Evolutionary conservation across 1,140 invertebrate species (phyloP).

Genomic region (Trichonephila clavata): DNA sequence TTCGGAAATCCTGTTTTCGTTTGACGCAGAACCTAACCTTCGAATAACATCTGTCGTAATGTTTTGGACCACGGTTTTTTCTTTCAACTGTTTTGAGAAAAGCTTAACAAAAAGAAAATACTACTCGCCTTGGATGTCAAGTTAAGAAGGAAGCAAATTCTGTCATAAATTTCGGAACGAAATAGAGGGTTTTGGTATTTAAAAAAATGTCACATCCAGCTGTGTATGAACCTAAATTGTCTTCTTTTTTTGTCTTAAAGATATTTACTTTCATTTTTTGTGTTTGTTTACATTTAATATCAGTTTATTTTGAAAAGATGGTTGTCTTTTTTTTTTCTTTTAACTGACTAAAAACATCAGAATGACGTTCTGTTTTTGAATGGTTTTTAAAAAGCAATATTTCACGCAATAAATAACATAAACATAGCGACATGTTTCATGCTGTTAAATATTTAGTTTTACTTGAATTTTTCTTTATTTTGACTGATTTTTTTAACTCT

Average conservation of each 20-base stretch:
- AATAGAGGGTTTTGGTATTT: not conserved
- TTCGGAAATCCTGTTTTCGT: not conserved
- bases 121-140: not conserved
- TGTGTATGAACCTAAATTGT: not conserved
- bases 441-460: too few relatives aligned
- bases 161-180: not conserved
- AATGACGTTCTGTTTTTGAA: not conserved
- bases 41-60: constrained; percentile 31
- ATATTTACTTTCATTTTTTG: not conserved
- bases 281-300: not conserved
- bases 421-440: not conserved
- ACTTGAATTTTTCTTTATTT: too few relatives aligned
- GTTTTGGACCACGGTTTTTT: constrained; percentile 9
- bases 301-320: not conserved
- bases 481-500: too few relatives aligned
- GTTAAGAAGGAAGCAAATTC: not conserved
- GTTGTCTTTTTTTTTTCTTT: not conserved
- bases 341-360: not conserved
- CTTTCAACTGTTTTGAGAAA: not conserved
- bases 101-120: not conserved
- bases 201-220: not conserved
- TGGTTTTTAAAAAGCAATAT: not conserved
- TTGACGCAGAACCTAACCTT: not conserved
- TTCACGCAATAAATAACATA: not conserved
- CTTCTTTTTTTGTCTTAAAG: not conserved